Percentiles rank a stretch among this genome's conserved stretches.
Evolutionary conservation across 2,888 invertebrate species (phyloP).

Genomic region (Yponomeuta plumbellus): DNA sequence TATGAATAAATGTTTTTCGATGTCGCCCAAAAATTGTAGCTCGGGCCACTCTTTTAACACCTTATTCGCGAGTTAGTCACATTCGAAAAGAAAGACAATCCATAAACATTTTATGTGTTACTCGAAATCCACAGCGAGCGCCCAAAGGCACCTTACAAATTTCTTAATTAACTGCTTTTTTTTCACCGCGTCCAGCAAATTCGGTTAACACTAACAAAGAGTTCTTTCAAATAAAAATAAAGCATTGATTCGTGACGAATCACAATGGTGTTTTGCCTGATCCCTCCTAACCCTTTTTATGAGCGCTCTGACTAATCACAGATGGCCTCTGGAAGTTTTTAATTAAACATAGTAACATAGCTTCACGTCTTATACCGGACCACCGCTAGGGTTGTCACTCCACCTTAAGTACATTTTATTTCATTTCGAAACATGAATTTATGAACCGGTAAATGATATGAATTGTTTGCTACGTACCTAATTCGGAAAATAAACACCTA

Average conservation of each 20-base stretch:
- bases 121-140: neutral
- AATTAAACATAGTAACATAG: conserved; percentile 73
- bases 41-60: too few species aligned
- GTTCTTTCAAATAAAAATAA: conserved; percentile 70
- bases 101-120: neutral
- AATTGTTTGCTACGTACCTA: too few species aligned
- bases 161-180: conserved; percentile 72
- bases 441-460: too few species aligned
- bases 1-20: too few species aligned
- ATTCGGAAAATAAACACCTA: too few species aligned
- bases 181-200: conserved; percentile 62
- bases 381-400: neutral
- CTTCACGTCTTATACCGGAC: conserved; percentile 55
- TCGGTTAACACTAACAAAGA: conserved; percentile 72
- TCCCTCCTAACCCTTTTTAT: conserved; percentile 67
- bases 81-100: neutral
- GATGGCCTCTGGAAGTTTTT: conserved; percentile 63
- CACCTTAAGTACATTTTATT: too few species aligned
- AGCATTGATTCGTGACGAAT: conserved; percentile 72
- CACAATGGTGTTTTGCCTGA: conserved; percentile 66
- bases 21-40: too few species aligned
- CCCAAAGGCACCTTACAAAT: conserved; percentile 53
- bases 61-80: neutral
- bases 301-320: conserved; percentile 67
- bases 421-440: too few species aligned